Evolutionary conservation across 2,797 vertebrate species (phyloP).

Genomic region (Orientallactaga sibirica): DNA sequence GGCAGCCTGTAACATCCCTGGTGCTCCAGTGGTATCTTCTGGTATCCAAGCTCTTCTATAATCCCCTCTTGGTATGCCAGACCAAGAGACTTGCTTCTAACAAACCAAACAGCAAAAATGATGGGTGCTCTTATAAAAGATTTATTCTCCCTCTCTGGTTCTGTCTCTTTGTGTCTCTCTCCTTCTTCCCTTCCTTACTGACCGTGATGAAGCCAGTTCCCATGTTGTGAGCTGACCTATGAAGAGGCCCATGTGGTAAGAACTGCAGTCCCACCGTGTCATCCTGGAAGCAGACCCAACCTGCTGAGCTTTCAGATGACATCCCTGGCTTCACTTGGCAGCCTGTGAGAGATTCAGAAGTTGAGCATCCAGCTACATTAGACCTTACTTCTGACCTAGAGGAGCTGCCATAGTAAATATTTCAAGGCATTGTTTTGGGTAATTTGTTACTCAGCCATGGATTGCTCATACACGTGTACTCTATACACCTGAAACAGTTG

Average conservation of each 20-base stretch:
- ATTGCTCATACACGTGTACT: neutral
- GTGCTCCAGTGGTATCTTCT: neutral
- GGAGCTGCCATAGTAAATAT: neutral
- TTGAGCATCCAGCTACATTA: neutral
- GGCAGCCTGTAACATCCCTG: neutral
- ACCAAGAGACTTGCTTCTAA: neutral
- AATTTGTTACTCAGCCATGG: neutral
- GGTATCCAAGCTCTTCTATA: neutral
- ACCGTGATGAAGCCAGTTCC: neutral
- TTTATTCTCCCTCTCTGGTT: rapidly evolving
- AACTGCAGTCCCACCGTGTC: rapidly evolving
- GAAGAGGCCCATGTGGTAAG: neutral
- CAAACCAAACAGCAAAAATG: neutral
- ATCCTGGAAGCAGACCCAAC: neutral
- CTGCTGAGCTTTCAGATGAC: neutral
- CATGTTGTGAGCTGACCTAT: neutral
- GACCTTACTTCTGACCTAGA: neutral
- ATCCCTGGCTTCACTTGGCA: neutral
- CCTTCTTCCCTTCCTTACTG: neutral
- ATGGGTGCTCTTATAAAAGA: too few relatives aligned
- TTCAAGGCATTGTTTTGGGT: neutral
- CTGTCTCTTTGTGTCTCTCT: neutral
- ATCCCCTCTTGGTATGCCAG: neutral
- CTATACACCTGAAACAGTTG: neutral
- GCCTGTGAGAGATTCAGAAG: neutral